phyloP scores from a whole-genome alignment of 2,797 vertebrate species.

The Poeciliopsis infans region DNA sequence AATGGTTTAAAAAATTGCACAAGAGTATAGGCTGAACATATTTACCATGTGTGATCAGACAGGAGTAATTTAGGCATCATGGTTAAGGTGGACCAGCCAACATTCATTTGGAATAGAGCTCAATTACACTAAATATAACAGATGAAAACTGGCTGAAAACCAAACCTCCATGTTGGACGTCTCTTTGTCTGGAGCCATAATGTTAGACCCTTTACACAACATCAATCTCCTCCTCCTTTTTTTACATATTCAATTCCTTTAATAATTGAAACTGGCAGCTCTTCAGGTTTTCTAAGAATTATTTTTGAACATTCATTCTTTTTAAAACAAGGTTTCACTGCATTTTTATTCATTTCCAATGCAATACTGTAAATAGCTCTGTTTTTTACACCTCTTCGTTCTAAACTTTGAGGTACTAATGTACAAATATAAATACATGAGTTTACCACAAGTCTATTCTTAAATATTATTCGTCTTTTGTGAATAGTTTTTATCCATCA shows the following conservation, averaged over 20 bases:
- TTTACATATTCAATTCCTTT: background rate
- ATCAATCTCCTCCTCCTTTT: no score
- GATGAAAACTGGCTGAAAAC: conserved; percentile 2
- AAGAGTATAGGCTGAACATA: background rate
- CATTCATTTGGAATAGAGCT: background rate
- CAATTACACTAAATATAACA: background rate
- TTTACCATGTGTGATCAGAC: conserved; percentile 1
- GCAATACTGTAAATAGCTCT: background rate
- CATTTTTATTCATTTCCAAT: background rate
- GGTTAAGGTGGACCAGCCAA: background rate
- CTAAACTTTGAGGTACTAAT: background rate
- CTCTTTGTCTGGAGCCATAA: background rate
- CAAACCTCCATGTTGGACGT: background rate
- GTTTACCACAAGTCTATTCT: background rate
- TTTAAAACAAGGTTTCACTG: background rate
- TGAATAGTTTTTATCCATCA: background rate
- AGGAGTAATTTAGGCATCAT: conserved; percentile 13
- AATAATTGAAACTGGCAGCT: background rate
- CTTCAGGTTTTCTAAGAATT: background rate
- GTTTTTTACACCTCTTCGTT: background rate
- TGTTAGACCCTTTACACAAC: background rate
- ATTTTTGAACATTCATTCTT: background rate
- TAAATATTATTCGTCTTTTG: background rate
- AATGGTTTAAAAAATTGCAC: conserved; percentile 7
- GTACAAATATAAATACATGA: background rate